Evolutionary conservation across 2,797 vertebrate genomes (phyloP).

Genomic region (Myotis myotis): DNA sequence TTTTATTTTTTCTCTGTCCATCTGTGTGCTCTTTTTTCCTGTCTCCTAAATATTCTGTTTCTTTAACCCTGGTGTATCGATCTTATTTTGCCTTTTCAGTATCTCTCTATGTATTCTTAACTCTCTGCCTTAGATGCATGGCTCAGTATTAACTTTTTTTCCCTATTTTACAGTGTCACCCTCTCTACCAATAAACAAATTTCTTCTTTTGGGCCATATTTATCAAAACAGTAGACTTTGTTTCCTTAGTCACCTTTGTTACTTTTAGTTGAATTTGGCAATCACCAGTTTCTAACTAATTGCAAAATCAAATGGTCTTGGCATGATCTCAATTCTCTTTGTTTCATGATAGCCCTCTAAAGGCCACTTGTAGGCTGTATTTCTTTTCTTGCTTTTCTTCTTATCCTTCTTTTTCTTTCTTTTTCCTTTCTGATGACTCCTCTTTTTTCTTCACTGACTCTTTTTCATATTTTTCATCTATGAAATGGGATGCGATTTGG

Average conservation of each 20-base stretch:
- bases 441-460: neutral
- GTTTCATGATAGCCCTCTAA: neutral
- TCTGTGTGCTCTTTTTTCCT: neutral
- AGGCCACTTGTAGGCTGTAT: neutral
- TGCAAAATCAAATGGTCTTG: conserved; percentile 6
- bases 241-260: neutral
- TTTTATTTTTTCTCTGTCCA: neutral
- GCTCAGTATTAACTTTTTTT: neutral
- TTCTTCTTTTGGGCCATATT: neutral
- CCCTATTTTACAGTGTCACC: neutral
- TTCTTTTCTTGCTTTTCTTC: neutral
- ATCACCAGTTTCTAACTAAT: neutral
- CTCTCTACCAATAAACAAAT: neutral
- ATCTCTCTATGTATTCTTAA: neutral
- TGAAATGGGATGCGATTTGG: neutral
- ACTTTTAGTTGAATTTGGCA: neutral
- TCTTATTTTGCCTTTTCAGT: neutral
- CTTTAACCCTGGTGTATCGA: neutral
- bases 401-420: neutral
- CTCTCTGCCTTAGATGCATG: neutral
- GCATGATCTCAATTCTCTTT: neutral
- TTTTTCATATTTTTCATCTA: neutral
- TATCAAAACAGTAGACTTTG: neutral
- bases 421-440: neutral
- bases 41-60: neutral